Evolutionary conservation across 1,140 invertebrate genomes (phyloP), one percentile per base, ranked within the genome.

Genomic region (Pachyrhynchus sulphureomaculatus): DNA sequence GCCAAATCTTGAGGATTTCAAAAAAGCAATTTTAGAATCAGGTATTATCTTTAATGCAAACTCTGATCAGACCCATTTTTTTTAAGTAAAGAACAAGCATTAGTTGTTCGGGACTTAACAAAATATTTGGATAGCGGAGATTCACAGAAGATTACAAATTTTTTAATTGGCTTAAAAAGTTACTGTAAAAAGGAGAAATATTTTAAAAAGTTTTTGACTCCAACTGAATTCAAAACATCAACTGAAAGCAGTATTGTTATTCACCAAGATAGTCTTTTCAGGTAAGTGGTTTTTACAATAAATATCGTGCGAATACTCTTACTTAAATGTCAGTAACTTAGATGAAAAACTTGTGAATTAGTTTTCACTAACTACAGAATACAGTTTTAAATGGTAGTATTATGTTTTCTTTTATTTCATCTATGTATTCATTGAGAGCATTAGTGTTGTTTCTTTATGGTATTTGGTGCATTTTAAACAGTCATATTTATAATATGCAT

Each of bases 191-290:
- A 75, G 5, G 72, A 73, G 17, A 73, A 72, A 29, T 49, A 73
- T 44, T 72, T 73, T 4, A 71, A 70, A 26, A 78, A 79, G 58
- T 65, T 75, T 1, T 65, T 81, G 10, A 32, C 66, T 17, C 64
- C 69, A 12, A 71, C 70, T 8, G 6, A 55, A 12, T 62, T 74
- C 20, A 65, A 64, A 62, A 66, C 54, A 37, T 21, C 34, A 48
- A 71, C 64, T 3, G 48, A 58, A 4, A 60, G 23, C 21, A 20
- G 45, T 10, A 39, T 13, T 12, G 68, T 21, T 69, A 71, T 58
- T 64, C 74, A 12, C 68, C 79, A 80, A 62, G 78, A 80, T 36
- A 79, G 79, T 68, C 44, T 73, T 37, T 62, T 72, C 55, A 44
- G 70, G 62, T 66, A 62, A 36, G 15, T 20, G n/a, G n/a, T n/a